phyloP scores from a whole-genome alignment of 1,140 invertebrate species.

The Pseudomyrmex cubaensis region DNA sequence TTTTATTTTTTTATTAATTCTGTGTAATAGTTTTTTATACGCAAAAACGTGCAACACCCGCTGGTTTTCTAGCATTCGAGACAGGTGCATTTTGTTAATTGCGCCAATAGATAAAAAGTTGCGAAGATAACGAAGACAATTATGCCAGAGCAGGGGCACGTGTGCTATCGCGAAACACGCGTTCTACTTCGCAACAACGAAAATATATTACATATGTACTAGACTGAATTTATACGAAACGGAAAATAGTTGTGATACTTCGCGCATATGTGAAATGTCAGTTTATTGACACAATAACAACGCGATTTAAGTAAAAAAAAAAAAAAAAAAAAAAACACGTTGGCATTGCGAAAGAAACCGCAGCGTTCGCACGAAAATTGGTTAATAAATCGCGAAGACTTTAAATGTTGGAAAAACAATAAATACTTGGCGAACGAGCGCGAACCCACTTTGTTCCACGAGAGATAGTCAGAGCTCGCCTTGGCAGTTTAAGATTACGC shows the following conservation, averaged over 20 bases:
- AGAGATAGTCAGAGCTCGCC: not conserved
- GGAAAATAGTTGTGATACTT: not conserved
- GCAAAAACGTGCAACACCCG: not conserved
- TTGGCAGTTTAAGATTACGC: slow-evolving; percentile 38
- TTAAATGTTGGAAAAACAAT: slow-evolving; percentile 33
- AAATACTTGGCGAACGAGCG: slow-evolving; percentile 5
- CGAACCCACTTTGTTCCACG: not conserved
- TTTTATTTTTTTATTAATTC: not conserved
- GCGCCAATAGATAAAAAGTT: slow-evolving; percentile 42
- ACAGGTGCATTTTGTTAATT: slow-evolving; percentile 50
- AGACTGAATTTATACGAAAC: not conserved
- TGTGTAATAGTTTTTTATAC: not conserved
- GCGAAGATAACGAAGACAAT: slow-evolving; percentile 47
- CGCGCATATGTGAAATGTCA: not conserved
- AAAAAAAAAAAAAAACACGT: too few species aligned
- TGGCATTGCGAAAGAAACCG: slow-evolving; percentile 6
- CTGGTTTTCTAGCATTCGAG: slow-evolving; percentile 1
- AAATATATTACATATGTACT: slow-evolving; percentile 8
- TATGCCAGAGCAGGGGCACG: not conserved
- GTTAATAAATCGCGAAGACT: slow-evolving; percentile 41
- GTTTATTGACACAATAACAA: too few species aligned
- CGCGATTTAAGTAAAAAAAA: too few species aligned
- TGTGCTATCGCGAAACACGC: slow-evolving; percentile 17
- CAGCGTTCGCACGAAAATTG: slow-evolving; percentile 34
- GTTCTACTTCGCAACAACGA: slow-evolving; percentile 22